phyloP scores from a whole-genome alignment of 1,140 invertebrate genomes.

The Anthonomus grandis region DNA sequence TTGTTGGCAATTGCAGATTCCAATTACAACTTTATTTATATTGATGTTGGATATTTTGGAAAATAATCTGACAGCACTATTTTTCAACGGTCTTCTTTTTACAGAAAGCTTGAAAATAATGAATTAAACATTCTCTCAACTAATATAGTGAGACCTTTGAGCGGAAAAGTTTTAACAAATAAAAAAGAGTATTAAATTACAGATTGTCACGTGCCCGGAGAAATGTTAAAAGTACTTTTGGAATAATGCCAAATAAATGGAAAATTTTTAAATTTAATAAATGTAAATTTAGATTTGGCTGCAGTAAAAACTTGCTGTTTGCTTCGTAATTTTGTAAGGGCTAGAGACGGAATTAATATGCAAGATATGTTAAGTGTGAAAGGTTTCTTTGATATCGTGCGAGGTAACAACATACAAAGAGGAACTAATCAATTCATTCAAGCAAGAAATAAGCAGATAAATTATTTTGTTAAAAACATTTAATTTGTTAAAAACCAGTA shows the following conservation, averaged over 20 bases:
- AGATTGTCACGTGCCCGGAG: constrained; percentile 1
- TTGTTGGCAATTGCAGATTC: not conserved
- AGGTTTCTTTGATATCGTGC: constrained; percentile 10
- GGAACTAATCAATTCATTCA: constrained; percentile 6
- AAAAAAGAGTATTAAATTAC: too few relatives aligned
- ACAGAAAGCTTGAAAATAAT: constrained; percentile 8
- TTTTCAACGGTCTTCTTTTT: constrained; percentile 1
- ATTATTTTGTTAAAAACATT: constrained; percentile 10
- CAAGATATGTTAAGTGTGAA: constrained; percentile 11
- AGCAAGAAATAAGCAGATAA: constrained; percentile 6
- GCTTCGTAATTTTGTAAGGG: constrained; percentile 10
- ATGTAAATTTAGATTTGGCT: constrained; percentile 14
- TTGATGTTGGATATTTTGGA: too few relatives aligned
- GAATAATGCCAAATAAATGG: not conserved
- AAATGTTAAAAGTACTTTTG: not conserved
- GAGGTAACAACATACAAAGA: not conserved
- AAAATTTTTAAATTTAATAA: constrained; percentile 6
- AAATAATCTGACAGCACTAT: constrained; percentile 4
- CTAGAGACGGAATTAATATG: constrained; percentile 8
- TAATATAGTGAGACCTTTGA: not conserved
- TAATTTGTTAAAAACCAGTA: not conserved
- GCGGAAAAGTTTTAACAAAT: not conserved
- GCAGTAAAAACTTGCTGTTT: constrained; percentile 10
- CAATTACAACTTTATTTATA: not conserved
- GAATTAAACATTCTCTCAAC: constrained; percentile 6